These are phyloP conservation scores for Trachelus tabidus DNA, from an alignment of 2,888 invertebrate genomes.

Conservation along the genomic window DNA sequence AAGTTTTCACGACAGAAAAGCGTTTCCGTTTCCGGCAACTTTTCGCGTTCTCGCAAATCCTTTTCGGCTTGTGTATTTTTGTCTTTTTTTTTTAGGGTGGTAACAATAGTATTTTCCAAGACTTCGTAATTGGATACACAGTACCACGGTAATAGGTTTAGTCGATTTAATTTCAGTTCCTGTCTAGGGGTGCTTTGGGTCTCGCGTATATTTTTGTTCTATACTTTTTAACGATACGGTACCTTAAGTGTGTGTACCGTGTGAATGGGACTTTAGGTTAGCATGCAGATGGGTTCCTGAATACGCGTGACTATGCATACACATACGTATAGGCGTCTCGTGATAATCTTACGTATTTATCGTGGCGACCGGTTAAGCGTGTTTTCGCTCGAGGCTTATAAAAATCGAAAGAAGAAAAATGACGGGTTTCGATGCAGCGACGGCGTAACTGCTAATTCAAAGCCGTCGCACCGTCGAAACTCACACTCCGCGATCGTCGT, in stretches of 20 bases:
- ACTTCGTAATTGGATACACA: background rate
- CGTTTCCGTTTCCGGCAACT: background rate
- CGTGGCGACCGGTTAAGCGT: background rate
- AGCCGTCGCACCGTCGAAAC: background rate
- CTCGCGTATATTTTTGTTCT: background rate
- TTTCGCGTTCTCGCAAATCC: background rate
- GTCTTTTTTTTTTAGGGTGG: rapidly evolving
- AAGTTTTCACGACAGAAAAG: background rate
- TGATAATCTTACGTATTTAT: constrained; percentile 5
- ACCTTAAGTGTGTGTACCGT: background rate
- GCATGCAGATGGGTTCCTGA: background rate
- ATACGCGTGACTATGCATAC: background rate
- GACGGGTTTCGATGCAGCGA: background rate
- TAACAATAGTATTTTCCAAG: background rate
- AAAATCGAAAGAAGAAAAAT: background rate
- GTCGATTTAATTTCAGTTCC: background rate
- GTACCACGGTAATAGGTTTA: background rate
- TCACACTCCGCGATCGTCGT: background rate
- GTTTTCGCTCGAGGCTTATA: background rate
- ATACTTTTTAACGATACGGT: background rate
- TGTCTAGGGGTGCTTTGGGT: background rate
- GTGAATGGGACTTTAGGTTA: background rate
- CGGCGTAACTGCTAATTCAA: constrained; percentile 3
- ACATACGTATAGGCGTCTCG: background rate
- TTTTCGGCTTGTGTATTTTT: background rate